phyloP scores from a whole-genome alignment of 2,888 invertebrate genomes.

The Spodoptera picta region DNA sequence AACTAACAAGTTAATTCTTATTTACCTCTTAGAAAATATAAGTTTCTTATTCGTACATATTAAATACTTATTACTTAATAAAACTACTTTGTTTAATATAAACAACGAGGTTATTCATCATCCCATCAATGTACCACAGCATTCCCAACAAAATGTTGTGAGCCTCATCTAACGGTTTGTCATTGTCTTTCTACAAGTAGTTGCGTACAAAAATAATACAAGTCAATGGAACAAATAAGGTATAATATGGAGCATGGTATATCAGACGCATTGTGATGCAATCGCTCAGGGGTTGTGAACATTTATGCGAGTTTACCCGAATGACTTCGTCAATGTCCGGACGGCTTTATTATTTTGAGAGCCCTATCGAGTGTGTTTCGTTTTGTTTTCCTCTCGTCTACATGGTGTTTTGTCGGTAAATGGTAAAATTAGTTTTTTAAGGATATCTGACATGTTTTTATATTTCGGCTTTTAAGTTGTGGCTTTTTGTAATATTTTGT shows the following conservation, averaged over 20 bases:
- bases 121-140: background rate
- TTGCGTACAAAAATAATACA: conserved; percentile 40
- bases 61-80: too few relatives aligned
- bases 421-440: conserved; percentile 6
- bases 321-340: conserved; percentile 67
- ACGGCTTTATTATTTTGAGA: conserved; percentile 82
- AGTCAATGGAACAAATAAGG: conserved; percentile 52
- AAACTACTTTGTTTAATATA: too few relatives aligned
- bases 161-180: conserved; percentile 47
- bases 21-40: too few relatives aligned
- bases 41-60: background rate
- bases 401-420: conserved; percentile 62
- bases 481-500: background rate
- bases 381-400: conserved; percentile 71
- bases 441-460: background rate
- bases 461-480: background rate
- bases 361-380: conserved; percentile 76
- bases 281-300: conserved; percentile 78
- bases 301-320: conserved; percentile 65
- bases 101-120: background rate
- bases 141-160: conserved; percentile 9
- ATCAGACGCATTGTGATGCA: conserved; percentile 80
- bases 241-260: conserved; percentile 65
- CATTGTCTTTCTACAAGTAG: conserved; percentile 53
- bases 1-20: too few relatives aligned